phyloP scores from a whole-genome alignment of 2,113 vertebrate species.

The Silurus meridionalis region DNA sequence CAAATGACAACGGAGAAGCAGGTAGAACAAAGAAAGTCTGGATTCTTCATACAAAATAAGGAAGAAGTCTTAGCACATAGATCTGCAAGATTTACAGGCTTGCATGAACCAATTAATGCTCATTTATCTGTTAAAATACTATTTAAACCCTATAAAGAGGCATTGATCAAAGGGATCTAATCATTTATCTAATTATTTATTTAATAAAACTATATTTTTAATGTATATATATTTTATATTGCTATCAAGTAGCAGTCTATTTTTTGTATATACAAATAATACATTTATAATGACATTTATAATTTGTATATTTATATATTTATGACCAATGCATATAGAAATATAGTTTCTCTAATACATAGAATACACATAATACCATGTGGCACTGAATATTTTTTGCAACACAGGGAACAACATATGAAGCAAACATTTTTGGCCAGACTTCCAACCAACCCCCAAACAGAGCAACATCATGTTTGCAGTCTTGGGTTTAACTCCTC shows the following conservation, averaged over 20 bases:
- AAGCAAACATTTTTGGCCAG: not conserved
- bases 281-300: not conserved
- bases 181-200: not conserved
- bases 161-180: not conserved
- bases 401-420: not conserved
- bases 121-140: slow-evolving; percentile 4
- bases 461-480: not conserved
- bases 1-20: not conserved
- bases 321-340: not conserved
- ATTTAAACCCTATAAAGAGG: not conserved
- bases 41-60: not conserved
- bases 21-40: not conserved
- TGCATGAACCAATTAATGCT: not conserved
- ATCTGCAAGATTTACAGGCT: not conserved
- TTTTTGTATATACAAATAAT: not conserved
- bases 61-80: not conserved
- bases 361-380: not conserved
- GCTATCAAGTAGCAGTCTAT: not conserved
- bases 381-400: not conserved
- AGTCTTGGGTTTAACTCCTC: not conserved
- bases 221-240: not conserved
- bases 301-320: too few species aligned
- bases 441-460: not conserved
- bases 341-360: not conserved
- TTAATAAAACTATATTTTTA: not conserved